Percentiles rank a stretch among this genome's conserved stretches.
Evolutionary conservation across 2,113 vertebrate species (phyloP).

Genomic region (Ceyx margarethae): DNA sequence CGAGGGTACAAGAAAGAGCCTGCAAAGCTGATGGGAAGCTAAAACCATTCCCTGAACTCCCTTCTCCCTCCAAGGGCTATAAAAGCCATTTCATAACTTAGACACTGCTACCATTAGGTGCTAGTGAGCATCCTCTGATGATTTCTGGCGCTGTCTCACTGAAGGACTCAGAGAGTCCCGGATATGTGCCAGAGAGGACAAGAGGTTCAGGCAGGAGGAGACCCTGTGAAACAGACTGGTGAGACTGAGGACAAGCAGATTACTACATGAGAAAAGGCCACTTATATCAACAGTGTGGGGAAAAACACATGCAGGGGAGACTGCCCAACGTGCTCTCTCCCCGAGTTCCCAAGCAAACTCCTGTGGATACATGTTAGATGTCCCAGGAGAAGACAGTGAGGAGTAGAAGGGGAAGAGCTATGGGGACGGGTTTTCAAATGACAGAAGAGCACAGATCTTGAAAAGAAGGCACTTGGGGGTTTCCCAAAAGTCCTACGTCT

Average conservation of each 20-base stretch:
- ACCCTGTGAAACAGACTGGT: background rate
- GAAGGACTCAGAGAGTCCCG: background rate
- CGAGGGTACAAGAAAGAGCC: background rate
- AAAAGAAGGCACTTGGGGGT: background rate
- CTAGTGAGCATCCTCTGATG: background rate
- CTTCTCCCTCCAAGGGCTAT: background rate
- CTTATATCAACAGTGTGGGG: accelerated
- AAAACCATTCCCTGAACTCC: background rate
- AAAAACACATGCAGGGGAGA: background rate
- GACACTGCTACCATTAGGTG: background rate
- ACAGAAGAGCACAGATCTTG: background rate
- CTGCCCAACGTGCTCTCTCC: background rate
- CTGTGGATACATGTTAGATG: accelerated
- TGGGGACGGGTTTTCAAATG: background rate
- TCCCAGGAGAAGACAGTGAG: background rate
- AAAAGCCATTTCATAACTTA: background rate
- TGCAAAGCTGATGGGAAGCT: background rate
- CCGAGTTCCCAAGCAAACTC: background rate
- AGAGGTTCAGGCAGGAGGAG: background rate
- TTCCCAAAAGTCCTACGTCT: background rate
- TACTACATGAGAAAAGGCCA: background rate
- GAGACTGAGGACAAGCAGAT: background rate
- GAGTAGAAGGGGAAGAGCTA: background rate
- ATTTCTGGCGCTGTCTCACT: background rate
- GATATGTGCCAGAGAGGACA: background rate